A percentile compares a stretch with the other conserved stretches of the same genome.
phyloP scores from a whole-genome alignment of 2,888 invertebrate species.

The Oeneis ivallda region DNA sequence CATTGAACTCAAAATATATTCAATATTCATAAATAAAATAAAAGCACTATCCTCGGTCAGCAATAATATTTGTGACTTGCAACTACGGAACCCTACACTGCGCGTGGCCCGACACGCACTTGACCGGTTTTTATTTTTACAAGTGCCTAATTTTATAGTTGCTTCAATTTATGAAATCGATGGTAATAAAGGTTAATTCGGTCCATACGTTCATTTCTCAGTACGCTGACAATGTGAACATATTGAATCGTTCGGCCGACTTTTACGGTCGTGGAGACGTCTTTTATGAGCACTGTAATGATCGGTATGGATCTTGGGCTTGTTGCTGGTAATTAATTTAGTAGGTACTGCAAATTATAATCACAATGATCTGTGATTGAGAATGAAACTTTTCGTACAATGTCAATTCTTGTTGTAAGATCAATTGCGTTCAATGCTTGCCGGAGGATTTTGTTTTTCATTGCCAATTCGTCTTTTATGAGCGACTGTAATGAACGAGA shows the following conservation, averaged over 20 bases:
- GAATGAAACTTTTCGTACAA: slow-evolving; percentile 13
- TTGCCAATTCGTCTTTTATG: no score
- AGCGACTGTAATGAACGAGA: no score
- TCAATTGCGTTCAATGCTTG: background rate
- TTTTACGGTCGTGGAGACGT: slow-evolving; percentile 58
- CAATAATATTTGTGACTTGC: no score
- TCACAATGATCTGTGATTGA: slow-evolving; percentile 25
- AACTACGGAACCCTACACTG: no score
- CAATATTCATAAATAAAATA: no score
- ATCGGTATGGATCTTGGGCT: slow-evolving; percentile 42
- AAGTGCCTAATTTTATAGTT: no score
- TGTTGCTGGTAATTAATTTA: slow-evolving; percentile 49
- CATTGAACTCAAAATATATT: no score
- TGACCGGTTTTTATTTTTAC: no score
- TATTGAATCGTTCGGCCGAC: slow-evolving; percentile 68
- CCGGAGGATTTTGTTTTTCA: background rate
- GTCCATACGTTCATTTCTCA: slow-evolving; percentile 59
- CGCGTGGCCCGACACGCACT: no score
- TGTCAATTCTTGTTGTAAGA: slow-evolving; percentile 8
- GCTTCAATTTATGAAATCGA: slow-evolving; percentile 41
- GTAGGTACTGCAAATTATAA: slow-evolving; percentile 36
- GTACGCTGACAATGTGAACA: slow-evolving; percentile 61
- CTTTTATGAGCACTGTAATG: slow-evolving; percentile 59
- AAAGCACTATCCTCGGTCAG: no score
- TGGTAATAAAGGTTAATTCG: slow-evolving; percentile 66